Percentiles rank a stretch among this genome's conserved stretches.
These are phyloP conservation scores for Micronisus gabar DNA, from an alignment of 2,113 vertebrate genomes.

Conservation along the genomic window DNA sequence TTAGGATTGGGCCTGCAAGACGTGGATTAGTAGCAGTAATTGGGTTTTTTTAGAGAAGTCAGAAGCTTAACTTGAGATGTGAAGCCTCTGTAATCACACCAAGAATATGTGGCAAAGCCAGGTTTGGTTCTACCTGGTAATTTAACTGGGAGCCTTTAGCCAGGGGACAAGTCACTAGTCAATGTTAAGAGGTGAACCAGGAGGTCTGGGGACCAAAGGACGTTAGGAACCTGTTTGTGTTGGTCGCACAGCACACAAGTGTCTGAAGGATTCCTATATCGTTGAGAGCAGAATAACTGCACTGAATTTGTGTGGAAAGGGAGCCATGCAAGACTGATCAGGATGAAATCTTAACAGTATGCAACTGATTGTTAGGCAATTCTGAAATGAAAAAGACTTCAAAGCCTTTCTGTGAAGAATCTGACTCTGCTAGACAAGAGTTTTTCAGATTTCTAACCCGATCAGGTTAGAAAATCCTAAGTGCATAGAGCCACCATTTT, in stretches of 20 bases:
- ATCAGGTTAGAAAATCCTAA: background rate
- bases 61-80: background rate
- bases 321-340: background rate
- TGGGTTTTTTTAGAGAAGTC: background rate
- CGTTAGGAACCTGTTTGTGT: background rate
- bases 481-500: background rate
- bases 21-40: background rate
- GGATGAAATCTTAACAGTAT: background rate
- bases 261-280: background rate
- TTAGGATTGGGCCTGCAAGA: background rate
- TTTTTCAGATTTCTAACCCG: background rate
- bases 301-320: background rate
- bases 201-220: background rate
- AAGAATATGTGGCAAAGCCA: background rate
- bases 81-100: background rate
- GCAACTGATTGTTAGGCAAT: background rate
- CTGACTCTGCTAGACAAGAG: background rate
- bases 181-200: background rate
- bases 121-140: background rate
- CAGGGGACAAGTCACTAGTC: background rate
- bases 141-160: background rate
- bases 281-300: background rate
- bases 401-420: background rate
- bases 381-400: background rate
- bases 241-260: background rate